Evolutionary conservation across 2,113 vertebrate species (phyloP).

Genomic region (Malurus elegans): DNA sequence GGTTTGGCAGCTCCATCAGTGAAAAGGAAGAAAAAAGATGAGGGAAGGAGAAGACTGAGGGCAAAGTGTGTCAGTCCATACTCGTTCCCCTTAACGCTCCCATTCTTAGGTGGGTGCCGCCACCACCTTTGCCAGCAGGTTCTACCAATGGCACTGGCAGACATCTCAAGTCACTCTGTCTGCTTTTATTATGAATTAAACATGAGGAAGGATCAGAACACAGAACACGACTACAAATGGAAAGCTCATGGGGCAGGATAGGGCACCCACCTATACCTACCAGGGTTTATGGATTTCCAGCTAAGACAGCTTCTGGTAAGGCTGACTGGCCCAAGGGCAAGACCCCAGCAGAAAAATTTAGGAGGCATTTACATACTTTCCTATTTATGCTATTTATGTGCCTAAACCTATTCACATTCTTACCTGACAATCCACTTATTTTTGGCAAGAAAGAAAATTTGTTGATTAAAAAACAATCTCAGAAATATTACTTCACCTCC

Average conservation of each 20-base stretch:
- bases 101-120: not conserved
- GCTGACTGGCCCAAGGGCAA: not conserved
- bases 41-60: not conserved
- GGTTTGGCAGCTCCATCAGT: not conserved
- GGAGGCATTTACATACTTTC: not conserved
- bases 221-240: not conserved
- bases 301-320: not conserved
- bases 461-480: not conserved
- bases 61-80: not conserved
- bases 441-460: not conserved
- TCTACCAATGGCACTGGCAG: not conserved
- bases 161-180: not conserved
- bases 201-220: not conserved
- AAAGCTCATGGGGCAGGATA: rapidly evolving
- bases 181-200: not conserved
- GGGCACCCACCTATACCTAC: rapidly evolving
- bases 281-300: not conserved
- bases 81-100: rapidly evolving
- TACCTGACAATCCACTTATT: not conserved
- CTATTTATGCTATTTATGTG: not conserved
- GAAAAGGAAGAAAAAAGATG: not conserved
- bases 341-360: not conserved
- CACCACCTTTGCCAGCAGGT: not conserved
- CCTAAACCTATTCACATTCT: not conserved
- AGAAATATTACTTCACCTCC: not conserved